Evolutionary conservation across 2,888 invertebrate species (phyloP), one percentile per base, ranked within the genome.

Genomic region (Heliconius charithonia): DNA sequence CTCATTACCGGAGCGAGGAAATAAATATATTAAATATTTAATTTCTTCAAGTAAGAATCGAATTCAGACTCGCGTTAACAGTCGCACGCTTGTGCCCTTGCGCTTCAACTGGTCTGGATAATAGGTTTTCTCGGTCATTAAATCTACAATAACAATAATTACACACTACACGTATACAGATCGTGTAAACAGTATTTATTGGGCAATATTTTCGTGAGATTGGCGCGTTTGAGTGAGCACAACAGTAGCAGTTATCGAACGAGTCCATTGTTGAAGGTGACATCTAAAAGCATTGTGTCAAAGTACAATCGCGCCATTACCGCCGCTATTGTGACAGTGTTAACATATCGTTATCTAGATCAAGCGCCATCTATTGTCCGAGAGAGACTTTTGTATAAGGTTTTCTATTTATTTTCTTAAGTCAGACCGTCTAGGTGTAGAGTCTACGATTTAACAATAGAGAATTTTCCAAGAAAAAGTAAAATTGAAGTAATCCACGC

Each of bases 321-420:
- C 89, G 91, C 85, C 89, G 89, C 93, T 91, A 93, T 94, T 94
- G 94, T 94, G 92, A 93, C 93, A 91, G 92, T 93, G 93, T 93
- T 94, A 94, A 94, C 94, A 94, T 94, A 93, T 94, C 93, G 92
- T 93, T 94, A 94, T 94, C 94, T 91, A 89, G 93, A 94, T 94
- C 93, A 92, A 93, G 90, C 93, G 93, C 93, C 94, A 94, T 94
- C 94, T 94, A 93, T 94, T 94, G 94, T 94, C 92, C 92, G 84
- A 83, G 84, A 86, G 87, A 88, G 88, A 92, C 92, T 93, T 91
- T 92, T 92, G 89, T 91, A 88, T 85, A 87, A 87, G 88, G 89
- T 89, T 89, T 86, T 77, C 78, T 78, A 41, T 77, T 73, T 72
- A 56, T 74, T 78, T 78, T 78, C 66, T 67, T 73, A 74, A 78